These are phyloP conservation scores for Agapetus fuscipes DNA, from an alignment of 2,888 invertebrate species.

Conservation along the genomic window DNA sequence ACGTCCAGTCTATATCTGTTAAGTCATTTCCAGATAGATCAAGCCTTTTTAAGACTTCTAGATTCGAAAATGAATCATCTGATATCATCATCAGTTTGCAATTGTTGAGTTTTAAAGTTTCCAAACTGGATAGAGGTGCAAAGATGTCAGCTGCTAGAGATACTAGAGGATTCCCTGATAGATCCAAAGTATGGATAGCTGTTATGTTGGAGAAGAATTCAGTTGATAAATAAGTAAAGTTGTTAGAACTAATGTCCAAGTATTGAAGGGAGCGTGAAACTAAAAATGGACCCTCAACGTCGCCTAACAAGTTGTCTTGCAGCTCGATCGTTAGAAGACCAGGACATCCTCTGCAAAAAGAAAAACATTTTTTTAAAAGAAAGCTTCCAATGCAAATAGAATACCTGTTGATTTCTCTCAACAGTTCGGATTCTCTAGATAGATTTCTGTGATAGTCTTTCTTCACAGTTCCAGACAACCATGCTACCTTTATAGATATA, in stretches of 20 bases:
- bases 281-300: constrained; percentile 55
- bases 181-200: constrained; percentile 55
- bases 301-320: constrained; percentile 51
- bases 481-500: no score
- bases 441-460: no score
- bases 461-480: no score
- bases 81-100: constrained; percentile 52
- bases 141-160: constrained; percentile 49
- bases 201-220: constrained; percentile 59
- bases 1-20: constrained; percentile 48
- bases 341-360: constrained; percentile 50
- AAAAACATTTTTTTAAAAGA: constrained; percentile 10
- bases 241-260: constrained; percentile 58
- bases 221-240: constrained; percentile 46
- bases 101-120: constrained; percentile 53
- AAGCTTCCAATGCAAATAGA: no score
- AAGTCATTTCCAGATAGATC: constrained; percentile 54
- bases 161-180: constrained; percentile 57
- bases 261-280: constrained; percentile 55
- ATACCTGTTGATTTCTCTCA: no score
- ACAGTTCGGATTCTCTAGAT: no score
- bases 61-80: constrained; percentile 45
- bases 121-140: constrained; percentile 53
- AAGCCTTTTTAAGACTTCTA: constrained; percentile 51
- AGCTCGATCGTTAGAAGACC: constrained; percentile 61